phyloP scores from a whole-genome alignment of 2,113 vertebrate species.

The Amblyornis subalaris region DNA sequence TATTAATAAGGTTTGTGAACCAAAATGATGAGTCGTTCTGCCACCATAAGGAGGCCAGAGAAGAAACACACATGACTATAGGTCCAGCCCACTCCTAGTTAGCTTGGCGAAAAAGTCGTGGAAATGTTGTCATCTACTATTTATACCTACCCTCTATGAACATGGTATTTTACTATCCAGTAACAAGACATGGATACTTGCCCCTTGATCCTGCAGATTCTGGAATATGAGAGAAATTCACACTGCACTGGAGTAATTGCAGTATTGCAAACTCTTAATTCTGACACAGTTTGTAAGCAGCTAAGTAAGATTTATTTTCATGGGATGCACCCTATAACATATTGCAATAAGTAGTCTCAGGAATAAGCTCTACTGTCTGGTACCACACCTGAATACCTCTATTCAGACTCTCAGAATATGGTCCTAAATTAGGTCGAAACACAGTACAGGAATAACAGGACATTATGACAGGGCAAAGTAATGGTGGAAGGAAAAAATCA shows the following conservation, averaged over 20 bases:
- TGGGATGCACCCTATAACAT: neutral
- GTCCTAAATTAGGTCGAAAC: conserved; percentile 4
- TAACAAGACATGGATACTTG: neutral
- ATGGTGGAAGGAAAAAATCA: neutral
- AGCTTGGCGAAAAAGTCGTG: neutral
- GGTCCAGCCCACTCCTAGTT: neutral
- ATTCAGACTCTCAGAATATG: neutral
- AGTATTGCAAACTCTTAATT: neutral
- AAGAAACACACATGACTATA: neutral
- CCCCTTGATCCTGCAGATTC: neutral
- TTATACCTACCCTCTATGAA: neutral
- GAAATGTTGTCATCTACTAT: neutral
- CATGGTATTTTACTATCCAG: neutral
- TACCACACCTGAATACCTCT: neutral
- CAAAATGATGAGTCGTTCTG: neutral
- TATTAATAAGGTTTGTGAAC: neutral
- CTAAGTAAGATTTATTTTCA: neutral
- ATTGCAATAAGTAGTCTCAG: neutral
- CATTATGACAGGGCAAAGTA: neutral
- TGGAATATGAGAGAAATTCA: neutral
- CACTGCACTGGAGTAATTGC: neutral
- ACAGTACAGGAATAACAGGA: neutral
- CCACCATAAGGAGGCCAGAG: neutral
- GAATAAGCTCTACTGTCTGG: neutral
- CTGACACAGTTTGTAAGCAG: neutral